Evolutionary conservation across 2,797 vertebrate species (phyloP), one percentile per base, ranked within the genome.

Genomic region (Malurus splendens): DNA sequence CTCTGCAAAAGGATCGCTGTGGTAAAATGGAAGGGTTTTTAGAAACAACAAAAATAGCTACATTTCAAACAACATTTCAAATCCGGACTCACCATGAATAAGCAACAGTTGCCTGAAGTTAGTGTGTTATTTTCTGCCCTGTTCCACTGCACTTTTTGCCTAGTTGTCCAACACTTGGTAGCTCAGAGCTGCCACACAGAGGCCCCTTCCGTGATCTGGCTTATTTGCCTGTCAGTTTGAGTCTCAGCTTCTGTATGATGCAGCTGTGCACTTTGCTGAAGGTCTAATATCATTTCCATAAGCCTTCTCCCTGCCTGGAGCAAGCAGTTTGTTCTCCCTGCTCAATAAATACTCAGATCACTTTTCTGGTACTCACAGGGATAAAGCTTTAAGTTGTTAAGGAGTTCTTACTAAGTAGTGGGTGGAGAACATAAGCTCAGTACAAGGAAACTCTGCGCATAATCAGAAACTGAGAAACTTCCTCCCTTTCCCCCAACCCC

Each of bases 401-500:
- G 92, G 95, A 96, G 93, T 94, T 96, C 95, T 96, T 95, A 97
- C 96, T 97, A 94, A 97, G 95, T 85, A 97, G 98, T 98, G 98
- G 98, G 98, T 98, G 98, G 98, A 98, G 98, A 97, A 97, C 96
- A 94, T 86, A 94, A 96, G 97, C 96, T 97, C 96, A 77, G 96
- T 97, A 97, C 96, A 94, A 98, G 98, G 97, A 98, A 98, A 98
- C 96, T 96, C 94, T 89, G 97, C 97, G 97, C 98, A 98, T 98
- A 99, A 98, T 98, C 98, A 98, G 97, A 98, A 97, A 97, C 96
- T 94, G 95, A 96, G 97, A 97, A 97, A 98, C 98, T 98, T 99
- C 98, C 98, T 98, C 97, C 97, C 97, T 94, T 93, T 96, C 90
- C 96, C 95, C 96, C 96, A 89, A 89, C 93, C 96, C 96, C 93